Base-by-base conservation (phyloP, 2,888 invertebrate species). In the Liopterus haemorrhoidalis region DNA sequence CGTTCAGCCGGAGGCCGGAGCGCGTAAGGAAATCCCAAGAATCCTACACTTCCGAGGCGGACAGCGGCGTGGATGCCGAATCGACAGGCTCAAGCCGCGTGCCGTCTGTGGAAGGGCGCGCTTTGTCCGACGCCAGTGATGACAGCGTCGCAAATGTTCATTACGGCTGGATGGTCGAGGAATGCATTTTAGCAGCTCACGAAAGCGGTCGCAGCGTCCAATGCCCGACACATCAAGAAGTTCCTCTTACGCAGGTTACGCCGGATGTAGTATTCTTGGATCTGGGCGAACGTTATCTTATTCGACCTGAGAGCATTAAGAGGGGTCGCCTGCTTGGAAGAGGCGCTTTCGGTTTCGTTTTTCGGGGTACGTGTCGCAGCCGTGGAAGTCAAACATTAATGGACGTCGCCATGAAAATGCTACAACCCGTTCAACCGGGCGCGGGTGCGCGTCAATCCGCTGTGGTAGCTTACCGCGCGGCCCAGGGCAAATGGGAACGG, bases 291-390 rank as follows among this genome's bases (percentile, higher is more conserved):
- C 75, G 81, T 24, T 79, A 85, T 54, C 75, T 92, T 6, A 85
- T 96, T 9, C 81, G 83, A 53, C 81, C 87, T 49, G 88, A 90
- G 48, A 82, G 85, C 56, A 79, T 99, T 3, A 78, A 82, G 31
- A 75, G 86, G 46, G 83, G 82, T 0, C 74, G 79, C 1, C 69
- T 89, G 38, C 73, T 93, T 22, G 97, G 97, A 0, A 81, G 95
- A n/a, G 99, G 99, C 2, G 95, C 96, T 0, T 99, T 97, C 72
- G 97, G 97, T 2, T 94, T 96, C 57, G 99, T 99, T 5, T 92
- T 93, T 64, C 79, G 84, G 58, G 92, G 86, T 1, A 74, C 73
- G 4, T 85, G 83, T 65, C 79, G 79, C 51, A 64, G 75, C 32
- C 70, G 77, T 31, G 73, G 74, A 5, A 70, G 74, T 2, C 72